Base-by-base conservation (phyloP, 2,888 invertebrate genomes). In the Notocelia uddmanniana region DNA sequence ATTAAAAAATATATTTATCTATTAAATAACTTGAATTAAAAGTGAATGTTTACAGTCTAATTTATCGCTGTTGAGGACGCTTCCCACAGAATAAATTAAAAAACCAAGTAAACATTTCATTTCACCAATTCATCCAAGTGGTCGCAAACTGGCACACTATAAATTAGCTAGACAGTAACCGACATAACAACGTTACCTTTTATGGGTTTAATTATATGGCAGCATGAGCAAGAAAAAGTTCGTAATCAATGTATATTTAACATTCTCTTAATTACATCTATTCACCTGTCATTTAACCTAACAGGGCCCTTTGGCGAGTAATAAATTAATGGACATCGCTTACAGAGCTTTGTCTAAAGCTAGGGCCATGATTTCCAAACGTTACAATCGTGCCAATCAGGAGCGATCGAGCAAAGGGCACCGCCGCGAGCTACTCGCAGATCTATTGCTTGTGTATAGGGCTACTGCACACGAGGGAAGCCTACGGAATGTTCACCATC, bases 321-420 rank as follows among this genome's bases (percentile, higher is more conserved):
- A 68, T 68, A 23, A 23, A 54, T 59, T 69, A 48, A 63, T 55
- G 48, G 45, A 11, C 62, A 52, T 62, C 45, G 19, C 18, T 34
- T 34, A 34, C 1, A 31, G n/a, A 21, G 31, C 19, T 18, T 19
- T 52, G n/a, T 19, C 9, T 45, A 48, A 31, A 34, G 37, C 57
- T 59, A 11, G 10, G 41, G 18, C 34, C 64, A 66, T 71, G 54
- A 26, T 64, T 69, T 54, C 66, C 31, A 31, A 69, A 48, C 45
- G 26, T 26, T 52, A 58, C 70, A 64, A 52, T 70, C 64, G 64
- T 50, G n/a, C 41, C 59, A 59, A 67, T 66, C 66, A 59, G 62
- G 54, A 60, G 59, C 70, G 45, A 62, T 37, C 62, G 68, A 34
- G 57, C 58, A 67, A 72, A 72, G 67, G 71, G 67, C 72, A 50